Conservation (phyloP, 1,140 invertebrate species). For the Drosophila dunni region DNA sequence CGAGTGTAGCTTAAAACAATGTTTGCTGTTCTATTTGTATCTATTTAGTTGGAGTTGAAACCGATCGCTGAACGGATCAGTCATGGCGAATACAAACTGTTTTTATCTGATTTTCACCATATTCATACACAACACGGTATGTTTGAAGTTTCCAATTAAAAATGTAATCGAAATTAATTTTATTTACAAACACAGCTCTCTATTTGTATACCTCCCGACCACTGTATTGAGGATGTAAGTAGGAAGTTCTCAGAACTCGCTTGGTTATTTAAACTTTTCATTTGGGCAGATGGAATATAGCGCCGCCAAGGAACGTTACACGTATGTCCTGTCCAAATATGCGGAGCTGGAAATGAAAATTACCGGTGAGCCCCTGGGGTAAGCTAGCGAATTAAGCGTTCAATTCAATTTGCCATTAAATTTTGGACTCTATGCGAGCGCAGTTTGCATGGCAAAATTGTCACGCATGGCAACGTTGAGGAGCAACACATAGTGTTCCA, state of each 20-base stretch:
- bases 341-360: slow-evolving; percentile 72
- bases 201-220: slow-evolving; percentile 57
- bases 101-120: slow-evolving; percentile 9
- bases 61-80: slow-evolving; percentile 31
- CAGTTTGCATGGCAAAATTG: slow-evolving; percentile 73
- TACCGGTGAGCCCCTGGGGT: slow-evolving; percentile 68
- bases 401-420: neutral
- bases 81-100: slow-evolving; percentile 14
- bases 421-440: slow-evolving; percentile 21
- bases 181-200: slow-evolving; percentile 25
- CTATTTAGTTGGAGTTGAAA: slow-evolving; percentile 36
- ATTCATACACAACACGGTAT: slow-evolving; percentile 18
- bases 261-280: neutral
- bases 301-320: slow-evolving; percentile 54
- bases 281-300: slow-evolving; percentile 57
- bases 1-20: neutral
- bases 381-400: slow-evolving; percentile 21
- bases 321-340: slow-evolving; percentile 70
- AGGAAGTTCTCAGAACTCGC: neutral
- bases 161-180: neutral
- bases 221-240: slow-evolving; percentile 75
- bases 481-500: slow-evolving; percentile 76
- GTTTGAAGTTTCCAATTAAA: neutral
- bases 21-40: neutral
- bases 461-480: slow-evolving; percentile 55